Percentiles rank a stretch among this genome's conserved stretches.
phyloP scores from a whole-genome alignment of 2,888 invertebrate genomes.

The Laothoe populi region DNA sequence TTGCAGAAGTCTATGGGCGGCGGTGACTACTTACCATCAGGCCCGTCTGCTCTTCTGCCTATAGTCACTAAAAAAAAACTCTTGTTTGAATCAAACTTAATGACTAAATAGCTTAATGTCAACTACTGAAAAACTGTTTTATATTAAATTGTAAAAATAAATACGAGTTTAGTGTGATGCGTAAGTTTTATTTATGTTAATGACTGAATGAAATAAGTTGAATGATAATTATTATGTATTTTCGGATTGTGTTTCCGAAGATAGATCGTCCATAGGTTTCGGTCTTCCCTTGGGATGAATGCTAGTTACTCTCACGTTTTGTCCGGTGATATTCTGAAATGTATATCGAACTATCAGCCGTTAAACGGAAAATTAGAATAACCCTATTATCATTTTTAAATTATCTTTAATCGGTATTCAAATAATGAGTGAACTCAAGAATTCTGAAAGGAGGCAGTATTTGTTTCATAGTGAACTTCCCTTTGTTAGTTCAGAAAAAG shows the following conservation, averaged over 20 bases:
- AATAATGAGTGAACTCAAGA: too few species aligned
- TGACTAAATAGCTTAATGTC: conserved; percentile 3
- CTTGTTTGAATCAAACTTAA: not conserved
- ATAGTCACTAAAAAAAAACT: not conserved
- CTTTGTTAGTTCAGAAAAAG: too few species aligned
- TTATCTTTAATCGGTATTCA: too few species aligned
- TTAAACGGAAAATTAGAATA: too few species aligned
- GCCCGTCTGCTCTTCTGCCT: too few species aligned
- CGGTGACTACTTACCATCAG: too few species aligned
- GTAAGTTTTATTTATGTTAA: conserved; percentile 1
- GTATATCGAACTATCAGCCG: conserved; percentile 9
- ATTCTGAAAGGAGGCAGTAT: too few species aligned
- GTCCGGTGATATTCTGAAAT: conserved; percentile 70
- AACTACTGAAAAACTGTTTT: not conserved
- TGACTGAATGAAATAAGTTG: not conserved
- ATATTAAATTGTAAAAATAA: conserved; percentile 6
- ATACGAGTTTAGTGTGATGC: conserved; percentile 11
- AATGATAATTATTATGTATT: not conserved
- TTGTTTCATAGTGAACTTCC: too few species aligned
- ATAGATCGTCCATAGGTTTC: conserved; percentile 6
- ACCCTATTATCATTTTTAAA: too few species aligned
- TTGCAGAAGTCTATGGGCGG: too few species aligned
- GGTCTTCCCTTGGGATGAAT: conserved; percentile 47
- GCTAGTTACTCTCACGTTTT: conserved; percentile 64
- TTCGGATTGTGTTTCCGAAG: not conserved